A percentile compares a stretch with the other conserved stretches of the same genome.
These are phyloP conservation scores for Muraenolepis orangiensis DNA, from an alignment of 2,797 vertebrate species.

Conservation along the genomic window DNA sequence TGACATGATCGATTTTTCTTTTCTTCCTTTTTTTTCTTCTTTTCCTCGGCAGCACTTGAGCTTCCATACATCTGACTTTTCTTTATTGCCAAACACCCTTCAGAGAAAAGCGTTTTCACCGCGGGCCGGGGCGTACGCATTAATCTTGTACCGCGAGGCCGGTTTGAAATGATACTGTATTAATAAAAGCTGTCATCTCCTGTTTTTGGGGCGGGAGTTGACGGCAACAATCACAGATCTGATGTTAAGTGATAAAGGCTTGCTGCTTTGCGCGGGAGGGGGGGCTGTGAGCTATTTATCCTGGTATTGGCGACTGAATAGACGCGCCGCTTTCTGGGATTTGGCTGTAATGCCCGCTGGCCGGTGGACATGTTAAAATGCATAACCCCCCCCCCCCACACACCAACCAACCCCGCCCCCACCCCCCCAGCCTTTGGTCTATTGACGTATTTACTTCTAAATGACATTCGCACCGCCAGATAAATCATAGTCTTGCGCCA, in stretches of 20 bases:
- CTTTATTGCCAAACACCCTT: slow-evolving; percentile 62
- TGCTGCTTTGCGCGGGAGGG: no score
- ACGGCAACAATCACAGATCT: slow-evolving; percentile 58
- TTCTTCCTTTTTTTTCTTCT: neutral
- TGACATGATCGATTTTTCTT: neutral
- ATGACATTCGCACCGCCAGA: slow-evolving; percentile 72
- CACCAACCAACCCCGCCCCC: no score
- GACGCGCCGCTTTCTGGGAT: slow-evolving; percentile 54
- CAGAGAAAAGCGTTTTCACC: slow-evolving; percentile 59
- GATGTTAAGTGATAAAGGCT: slow-evolving; percentile 63
- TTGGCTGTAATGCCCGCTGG: slow-evolving; percentile 54
- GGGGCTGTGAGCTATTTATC: slow-evolving; percentile 58
- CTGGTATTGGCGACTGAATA: slow-evolving; percentile 36
- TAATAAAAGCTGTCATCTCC: slow-evolving; percentile 68
- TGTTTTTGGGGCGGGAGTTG: slow-evolving; percentile 46
- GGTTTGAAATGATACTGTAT: slow-evolving; percentile 62
- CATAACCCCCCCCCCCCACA: slow-evolving; percentile 64
- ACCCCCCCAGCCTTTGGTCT: slow-evolving; percentile 68
- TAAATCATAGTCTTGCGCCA: slow-evolving; percentile 76
- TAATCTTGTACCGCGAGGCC: slow-evolving; percentile 57
- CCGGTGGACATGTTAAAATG: slow-evolving; percentile 66
- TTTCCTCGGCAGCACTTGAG: neutral
- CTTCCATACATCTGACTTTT: slow-evolving; percentile 47
- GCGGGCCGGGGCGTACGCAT: slow-evolving; percentile 43
- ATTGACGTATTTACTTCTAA: slow-evolving; percentile 79